Evolutionary conservation across 2,888 invertebrate species (phyloP).

Genomic region (Caenorhabditis sinica): DNA sequence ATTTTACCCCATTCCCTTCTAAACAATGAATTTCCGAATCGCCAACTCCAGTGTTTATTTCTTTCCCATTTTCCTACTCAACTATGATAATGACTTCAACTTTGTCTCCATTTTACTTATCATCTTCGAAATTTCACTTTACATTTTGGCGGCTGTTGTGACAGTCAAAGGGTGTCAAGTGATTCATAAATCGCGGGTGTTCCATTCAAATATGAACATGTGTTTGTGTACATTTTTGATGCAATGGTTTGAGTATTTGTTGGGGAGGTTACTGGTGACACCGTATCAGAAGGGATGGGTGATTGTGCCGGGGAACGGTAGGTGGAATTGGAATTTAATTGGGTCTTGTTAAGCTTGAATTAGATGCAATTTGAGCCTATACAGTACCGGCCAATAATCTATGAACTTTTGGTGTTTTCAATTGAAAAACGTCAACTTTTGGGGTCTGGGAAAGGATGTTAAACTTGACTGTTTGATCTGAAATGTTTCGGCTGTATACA

Average conservation of each 20-base stretch:
- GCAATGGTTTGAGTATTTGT: slow-evolving; percentile 34
- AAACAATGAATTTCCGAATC: too few relatives aligned
- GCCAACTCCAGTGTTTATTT: not conserved
- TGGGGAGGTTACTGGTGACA: slow-evolving; percentile 20
- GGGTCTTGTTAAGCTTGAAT: too few relatives aligned
- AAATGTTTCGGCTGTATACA: too few relatives aligned
- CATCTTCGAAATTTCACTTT: not conserved
- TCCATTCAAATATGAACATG: slow-evolving; percentile 21
- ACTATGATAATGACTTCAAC: not conserved
- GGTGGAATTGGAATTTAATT: too few relatives aligned
- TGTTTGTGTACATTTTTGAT: slow-evolving; percentile 5
- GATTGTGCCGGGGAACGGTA: slow-evolving; percentile 14
- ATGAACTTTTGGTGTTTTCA: too few relatives aligned
- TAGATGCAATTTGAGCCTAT: too few relatives aligned
- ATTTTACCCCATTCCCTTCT: too few relatives aligned
- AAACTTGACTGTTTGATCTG: too few relatives aligned
- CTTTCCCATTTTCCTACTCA: not conserved
- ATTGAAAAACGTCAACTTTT: too few relatives aligned
- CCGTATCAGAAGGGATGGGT: slow-evolving; percentile 46
- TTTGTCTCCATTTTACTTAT: not conserved
- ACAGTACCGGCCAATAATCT: too few relatives aligned
- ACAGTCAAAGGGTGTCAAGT: slow-evolving; percentile 1
- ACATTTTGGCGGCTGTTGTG: not conserved
- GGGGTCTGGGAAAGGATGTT: too few relatives aligned
- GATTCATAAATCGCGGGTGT: not conserved